Conservation (phyloP, 1,140 invertebrate genomes). For the Sycophila sp. region DNA sequence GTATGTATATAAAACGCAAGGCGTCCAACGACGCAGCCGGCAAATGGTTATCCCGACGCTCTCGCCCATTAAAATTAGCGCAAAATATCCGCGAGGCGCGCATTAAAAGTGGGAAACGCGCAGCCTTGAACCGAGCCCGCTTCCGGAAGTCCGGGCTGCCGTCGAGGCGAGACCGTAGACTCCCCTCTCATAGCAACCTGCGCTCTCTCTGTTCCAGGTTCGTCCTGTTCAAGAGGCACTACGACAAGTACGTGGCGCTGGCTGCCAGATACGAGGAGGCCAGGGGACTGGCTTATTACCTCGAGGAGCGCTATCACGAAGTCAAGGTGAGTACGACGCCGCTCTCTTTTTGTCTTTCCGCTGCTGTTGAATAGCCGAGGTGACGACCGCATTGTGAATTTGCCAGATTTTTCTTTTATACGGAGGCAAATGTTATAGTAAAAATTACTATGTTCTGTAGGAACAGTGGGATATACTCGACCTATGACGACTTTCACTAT, state of each 20-base stretch:
- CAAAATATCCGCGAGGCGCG: too few relatives aligned
- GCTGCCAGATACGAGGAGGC: conserved; percentile 73
- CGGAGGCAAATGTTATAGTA: too few relatives aligned
- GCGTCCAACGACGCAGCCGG: too few relatives aligned
- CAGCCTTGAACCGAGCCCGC: neutral
- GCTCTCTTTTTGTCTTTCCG: neutral
- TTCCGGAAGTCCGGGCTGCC: too few relatives aligned
- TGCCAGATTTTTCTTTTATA: neutral
- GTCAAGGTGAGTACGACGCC: conserved; percentile 67
- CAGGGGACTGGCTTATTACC: conserved; percentile 71
- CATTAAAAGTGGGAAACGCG: neutral
- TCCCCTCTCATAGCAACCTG: neutral
- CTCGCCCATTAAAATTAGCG: too few relatives aligned
- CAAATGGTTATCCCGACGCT: too few relatives aligned
- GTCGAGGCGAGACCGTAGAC: too few relatives aligned
- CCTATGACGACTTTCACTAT: too few relatives aligned
- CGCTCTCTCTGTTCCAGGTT: conserved; percentile 61
- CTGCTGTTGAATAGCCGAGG: neutral
- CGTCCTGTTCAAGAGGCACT: conserved; percentile 73
- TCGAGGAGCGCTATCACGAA: conserved; percentile 76
- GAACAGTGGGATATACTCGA: too few relatives aligned
- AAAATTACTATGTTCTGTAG: too few relatives aligned
- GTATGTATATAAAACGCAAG: too few relatives aligned
- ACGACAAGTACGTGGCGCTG: conserved; percentile 72
- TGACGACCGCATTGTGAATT: neutral